phyloP scores from a whole-genome alignment of 2,113 vertebrate genomes.

The Dipodomys ordii region DNA sequence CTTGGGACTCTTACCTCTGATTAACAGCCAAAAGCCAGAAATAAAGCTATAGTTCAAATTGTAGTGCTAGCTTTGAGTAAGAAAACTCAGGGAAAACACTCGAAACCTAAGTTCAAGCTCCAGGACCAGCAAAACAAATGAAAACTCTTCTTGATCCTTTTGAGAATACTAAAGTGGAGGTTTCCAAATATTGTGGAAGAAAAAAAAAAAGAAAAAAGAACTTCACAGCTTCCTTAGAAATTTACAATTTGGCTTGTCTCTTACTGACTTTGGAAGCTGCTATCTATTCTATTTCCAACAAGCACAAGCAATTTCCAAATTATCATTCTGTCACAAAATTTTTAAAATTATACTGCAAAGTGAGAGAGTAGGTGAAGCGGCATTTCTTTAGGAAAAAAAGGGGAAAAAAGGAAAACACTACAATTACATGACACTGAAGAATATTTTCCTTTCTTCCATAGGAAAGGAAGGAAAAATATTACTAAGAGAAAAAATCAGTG shows the following conservation, averaged over 20 bases:
- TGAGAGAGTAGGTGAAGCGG: background rate
- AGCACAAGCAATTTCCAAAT: conserved; percentile 47
- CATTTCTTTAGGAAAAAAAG: background rate
- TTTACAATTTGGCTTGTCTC: conserved; percentile 18
- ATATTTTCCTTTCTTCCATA: background rate
- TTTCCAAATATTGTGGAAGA: conserved; percentile 5
- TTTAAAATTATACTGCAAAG: background rate
- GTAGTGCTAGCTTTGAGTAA: too few relatives aligned
- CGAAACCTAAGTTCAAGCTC: too few relatives aligned
- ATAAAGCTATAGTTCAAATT: too few relatives aligned
- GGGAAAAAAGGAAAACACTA: fast-evolving
- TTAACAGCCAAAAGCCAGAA: too few relatives aligned
- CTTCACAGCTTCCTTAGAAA: background rate
- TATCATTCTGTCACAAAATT: conserved; percentile 18
- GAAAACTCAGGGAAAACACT: too few relatives aligned
- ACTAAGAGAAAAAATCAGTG: background rate
- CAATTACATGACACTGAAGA: background rate
- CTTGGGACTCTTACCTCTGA: too few relatives aligned
- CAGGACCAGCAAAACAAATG: too few relatives aligned
- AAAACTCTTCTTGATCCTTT: background rate
- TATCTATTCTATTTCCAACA: background rate
- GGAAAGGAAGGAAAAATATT: background rate
- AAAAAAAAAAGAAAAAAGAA: background rate
- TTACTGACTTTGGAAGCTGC: background rate
- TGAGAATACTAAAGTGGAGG: background rate